phyloP scores from a whole-genome alignment of 2,113 vertebrate species.

The Athene cunicularia region DNA sequence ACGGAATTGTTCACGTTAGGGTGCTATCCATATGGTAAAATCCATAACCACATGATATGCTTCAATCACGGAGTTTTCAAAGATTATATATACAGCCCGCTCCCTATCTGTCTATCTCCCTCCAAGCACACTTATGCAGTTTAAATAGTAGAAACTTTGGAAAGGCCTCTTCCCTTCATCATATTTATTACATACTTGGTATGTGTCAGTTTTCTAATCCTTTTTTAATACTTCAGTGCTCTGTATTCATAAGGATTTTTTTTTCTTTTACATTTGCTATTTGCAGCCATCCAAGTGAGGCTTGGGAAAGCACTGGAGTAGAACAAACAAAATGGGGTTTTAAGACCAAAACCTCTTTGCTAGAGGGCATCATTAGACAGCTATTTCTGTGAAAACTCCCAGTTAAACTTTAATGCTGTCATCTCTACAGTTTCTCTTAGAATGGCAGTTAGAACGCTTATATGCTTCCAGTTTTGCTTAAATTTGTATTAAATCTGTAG shows the following conservation, averaged over 20 bases:
- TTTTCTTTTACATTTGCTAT: background rate
- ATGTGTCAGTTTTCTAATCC: background rate
- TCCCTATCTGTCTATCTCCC: background rate
- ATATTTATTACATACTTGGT: background rate
- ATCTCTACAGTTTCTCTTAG: background rate
- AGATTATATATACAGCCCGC: background rate
- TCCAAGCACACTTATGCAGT: background rate
- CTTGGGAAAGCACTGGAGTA: conserved; percentile 21
- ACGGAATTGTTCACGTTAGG: background rate
- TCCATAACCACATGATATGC: background rate
- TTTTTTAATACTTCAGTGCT: conserved; percentile 39
- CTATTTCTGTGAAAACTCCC: conserved; percentile 23
- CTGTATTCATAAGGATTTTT: background rate
- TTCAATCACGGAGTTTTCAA: background rate
- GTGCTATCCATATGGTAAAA: background rate
- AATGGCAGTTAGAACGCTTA: background rate
- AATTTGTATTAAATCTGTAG: background rate
- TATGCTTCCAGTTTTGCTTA: background rate
- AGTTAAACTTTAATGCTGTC: conserved; percentile 41
- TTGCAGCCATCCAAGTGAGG: background rate
- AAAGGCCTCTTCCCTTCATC: background rate
- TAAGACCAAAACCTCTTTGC: conserved; percentile 42
- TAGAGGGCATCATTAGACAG: conserved; percentile 45
- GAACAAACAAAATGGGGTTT: conserved; percentile 56
- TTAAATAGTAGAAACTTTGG: background rate